A percentile compares a stretch with the other conserved stretches of the same genome.
phyloP scores from a whole-genome alignment of 2,888 invertebrate species.

The Thymelicus lineola region DNA sequence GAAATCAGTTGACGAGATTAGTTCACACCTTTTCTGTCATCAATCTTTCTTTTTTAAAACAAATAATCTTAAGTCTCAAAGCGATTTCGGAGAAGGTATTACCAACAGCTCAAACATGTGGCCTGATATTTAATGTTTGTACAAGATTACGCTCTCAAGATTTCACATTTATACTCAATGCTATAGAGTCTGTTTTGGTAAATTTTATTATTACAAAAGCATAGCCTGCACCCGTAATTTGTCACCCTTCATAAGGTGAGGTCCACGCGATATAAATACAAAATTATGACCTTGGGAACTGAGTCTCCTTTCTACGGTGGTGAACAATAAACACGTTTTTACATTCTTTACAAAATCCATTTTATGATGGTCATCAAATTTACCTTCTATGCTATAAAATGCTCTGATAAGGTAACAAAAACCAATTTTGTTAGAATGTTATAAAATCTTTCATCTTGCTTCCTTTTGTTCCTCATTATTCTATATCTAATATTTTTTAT shows the following conservation, averaged over 20 bases:
- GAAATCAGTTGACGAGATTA: slow-evolving; percentile 47
- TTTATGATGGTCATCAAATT: slow-evolving; percentile 50
- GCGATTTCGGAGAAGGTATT: slow-evolving; percentile 55
- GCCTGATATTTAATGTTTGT: slow-evolving; percentile 52
- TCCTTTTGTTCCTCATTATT: not conserved
- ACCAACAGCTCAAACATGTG: slow-evolving; percentile 51
- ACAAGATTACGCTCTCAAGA: slow-evolving; percentile 17
- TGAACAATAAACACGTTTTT: slow-evolving; percentile 61
- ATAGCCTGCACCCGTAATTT: slow-evolving; percentile 59
- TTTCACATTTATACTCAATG: slow-evolving; percentile 13
- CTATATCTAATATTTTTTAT: slow-evolving; percentile 5
- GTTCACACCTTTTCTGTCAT: slow-evolving; percentile 72
- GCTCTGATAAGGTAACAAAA: slow-evolving; percentile 3
- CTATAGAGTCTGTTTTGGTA: slow-evolving; percentile 3
- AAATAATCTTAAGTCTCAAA: slow-evolving; percentile 62
- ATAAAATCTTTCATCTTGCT: not conserved
- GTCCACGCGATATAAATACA: slow-evolving; percentile 59
- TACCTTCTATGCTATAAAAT: slow-evolving; percentile 45
- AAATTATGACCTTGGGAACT: slow-evolving; percentile 75
- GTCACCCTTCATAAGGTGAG: slow-evolving; percentile 53
- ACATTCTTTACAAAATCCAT: slow-evolving; percentile 57
- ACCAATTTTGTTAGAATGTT: not conserved
- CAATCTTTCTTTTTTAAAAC: slow-evolving; percentile 67
- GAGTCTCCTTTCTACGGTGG: slow-evolving; percentile 55
- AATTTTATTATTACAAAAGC: slow-evolving; percentile 27